phyloP scores from a whole-genome alignment of 1,140 invertebrate species.

The Charaxes varanes region DNA sequence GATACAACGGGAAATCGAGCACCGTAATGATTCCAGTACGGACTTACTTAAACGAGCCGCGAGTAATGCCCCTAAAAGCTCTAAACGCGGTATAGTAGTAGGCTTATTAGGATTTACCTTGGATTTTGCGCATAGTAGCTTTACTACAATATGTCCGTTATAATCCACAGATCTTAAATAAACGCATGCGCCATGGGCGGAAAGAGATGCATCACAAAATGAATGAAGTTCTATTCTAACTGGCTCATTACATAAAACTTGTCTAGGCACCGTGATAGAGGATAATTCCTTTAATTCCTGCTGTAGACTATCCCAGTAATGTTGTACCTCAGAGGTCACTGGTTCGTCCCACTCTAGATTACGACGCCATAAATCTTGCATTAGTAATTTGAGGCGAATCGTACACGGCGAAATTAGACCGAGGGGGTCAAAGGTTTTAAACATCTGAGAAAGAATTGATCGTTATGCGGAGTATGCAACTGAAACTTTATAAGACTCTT shows the following conservation, averaged over 20 bases:
- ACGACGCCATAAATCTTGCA: conserved; percentile 11
- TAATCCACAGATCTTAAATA: conserved; percentile 16
- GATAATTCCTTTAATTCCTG: conserved; percentile 2
- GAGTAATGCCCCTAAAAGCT: conserved; percentile 20
- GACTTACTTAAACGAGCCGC: conserved; percentile 13
- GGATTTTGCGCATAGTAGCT: conserved; percentile 20
- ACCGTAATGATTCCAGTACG: conserved; percentile 3
- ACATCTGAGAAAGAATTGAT: conserved; percentile 11
- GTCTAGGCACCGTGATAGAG: conserved; percentile 11
- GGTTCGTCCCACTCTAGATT: conserved; percentile 18
- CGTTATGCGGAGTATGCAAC: too few species aligned
- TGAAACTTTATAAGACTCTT: too few species aligned
- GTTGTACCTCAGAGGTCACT: conserved; percentile 10
- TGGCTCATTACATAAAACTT: conserved; percentile 6
- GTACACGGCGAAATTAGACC: conserved; percentile 12
- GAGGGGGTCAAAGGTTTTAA: conserved; percentile 20
- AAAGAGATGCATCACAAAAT: conserved; percentile 21
- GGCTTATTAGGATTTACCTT: conserved; percentile 17
- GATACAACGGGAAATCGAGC: neutral
- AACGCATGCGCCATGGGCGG: conserved; percentile 14
- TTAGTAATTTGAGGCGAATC: conserved; percentile 18
- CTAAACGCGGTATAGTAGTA: conserved; percentile 24
- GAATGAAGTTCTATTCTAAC: conserved; percentile 17
- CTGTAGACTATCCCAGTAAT: conserved; percentile 7
- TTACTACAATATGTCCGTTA: conserved; percentile 1